Percentiles rank a stretch among this genome's conserved stretches.
phyloP scores from a whole-genome alignment of 1,140 invertebrate genomes.

The Drosophila ananassae region DNA sequence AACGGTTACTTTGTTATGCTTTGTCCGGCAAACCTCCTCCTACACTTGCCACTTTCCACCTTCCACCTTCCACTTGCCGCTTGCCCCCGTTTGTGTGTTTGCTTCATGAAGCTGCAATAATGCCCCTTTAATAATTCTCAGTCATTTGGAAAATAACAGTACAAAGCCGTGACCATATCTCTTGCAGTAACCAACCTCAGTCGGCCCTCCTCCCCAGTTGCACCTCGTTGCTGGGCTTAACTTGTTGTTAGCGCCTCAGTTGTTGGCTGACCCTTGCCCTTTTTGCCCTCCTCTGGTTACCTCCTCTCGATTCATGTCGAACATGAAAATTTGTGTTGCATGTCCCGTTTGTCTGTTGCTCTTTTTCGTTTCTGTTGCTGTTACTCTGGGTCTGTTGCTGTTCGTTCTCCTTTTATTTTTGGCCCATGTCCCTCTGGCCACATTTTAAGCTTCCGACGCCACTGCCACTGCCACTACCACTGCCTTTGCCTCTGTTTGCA shows the following conservation, averaged over 20 bases:
- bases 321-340: slow-evolving; percentile 77
- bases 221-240: slow-evolving; percentile 49
- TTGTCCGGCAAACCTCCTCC: background rate
- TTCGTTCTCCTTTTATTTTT: slow-evolving; percentile 3
- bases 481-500: slow-evolving; percentile 24
- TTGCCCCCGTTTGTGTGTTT: slow-evolving; percentile 35
- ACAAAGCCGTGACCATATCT: slow-evolving; percentile 69
- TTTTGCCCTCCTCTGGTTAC: background rate
- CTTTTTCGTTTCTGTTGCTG: slow-evolving; percentile 25
- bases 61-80: background rate
- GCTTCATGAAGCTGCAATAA: slow-evolving; percentile 79
- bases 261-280: slow-evolving; percentile 31
- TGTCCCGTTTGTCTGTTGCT: slow-evolving; percentile 48
- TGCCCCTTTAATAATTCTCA: slow-evolving; percentile 80
- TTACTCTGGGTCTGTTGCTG: slow-evolving; percentile 12
- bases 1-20: slow-evolving; percentile 51
- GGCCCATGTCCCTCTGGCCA: slow-evolving; percentile 39
- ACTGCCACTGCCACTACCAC: slow-evolving; percentile 1
- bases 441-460: slow-evolving; percentile 39
- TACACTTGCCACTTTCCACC: background rate
- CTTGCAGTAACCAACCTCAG: slow-evolving; percentile 43
- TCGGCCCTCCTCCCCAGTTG: slow-evolving; percentile 14
- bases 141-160: slow-evolving; percentile 79
- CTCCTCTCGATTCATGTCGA: slow-evolving; percentile 60
- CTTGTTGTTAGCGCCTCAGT: slow-evolving; percentile 44